A percentile compares a stretch with the other conserved stretches of the same genome.
phyloP scores from a whole-genome alignment of 2,888 invertebrate species.

The Azorinus chamasolen region DNA sequence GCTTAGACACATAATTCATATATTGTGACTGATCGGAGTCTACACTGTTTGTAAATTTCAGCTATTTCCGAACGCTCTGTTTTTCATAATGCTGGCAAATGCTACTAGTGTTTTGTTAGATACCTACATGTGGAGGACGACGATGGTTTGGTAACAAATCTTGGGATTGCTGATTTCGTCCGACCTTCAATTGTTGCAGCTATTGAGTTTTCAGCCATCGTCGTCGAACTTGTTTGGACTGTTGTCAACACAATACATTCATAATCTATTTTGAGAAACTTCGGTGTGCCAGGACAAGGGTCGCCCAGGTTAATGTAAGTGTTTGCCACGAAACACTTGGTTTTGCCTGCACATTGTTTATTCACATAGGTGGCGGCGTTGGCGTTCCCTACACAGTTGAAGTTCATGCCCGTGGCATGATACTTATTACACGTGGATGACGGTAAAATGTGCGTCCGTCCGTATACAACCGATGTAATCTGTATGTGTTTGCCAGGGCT shows the following conservation, averaged over 20 bases:
- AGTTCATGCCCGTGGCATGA: conserved; percentile 15
- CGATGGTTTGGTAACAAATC: too few species aligned
- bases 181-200: too few species aligned
- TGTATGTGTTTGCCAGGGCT: conserved; percentile 41
- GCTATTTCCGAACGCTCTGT: too few species aligned
- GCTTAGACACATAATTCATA: too few species aligned
- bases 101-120: too few species aligned
- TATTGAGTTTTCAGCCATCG: too few species aligned
- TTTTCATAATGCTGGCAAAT: too few species aligned
- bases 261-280: conserved; percentile 63
- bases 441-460: conserved; percentile 44
- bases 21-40: too few species aligned
- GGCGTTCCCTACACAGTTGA: conserved; percentile 37
- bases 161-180: too few species aligned
- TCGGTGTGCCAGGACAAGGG: conserved; percentile 61
- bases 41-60: too few species aligned
- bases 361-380: conserved; percentile 36
- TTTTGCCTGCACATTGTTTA: conserved; percentile 33
- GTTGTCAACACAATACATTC: conserved; percentile 41
- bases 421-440: conserved; percentile 44
- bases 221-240: conserved; percentile 7
- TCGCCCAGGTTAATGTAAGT: conserved; percentile 50
- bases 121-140: too few species aligned
- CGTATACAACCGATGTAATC: conserved; percentile 40
- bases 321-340: conserved; percentile 39